phyloP scores from a whole-genome alignment of 2,113 vertebrate species.

The Platycercus adscitus region DNA sequence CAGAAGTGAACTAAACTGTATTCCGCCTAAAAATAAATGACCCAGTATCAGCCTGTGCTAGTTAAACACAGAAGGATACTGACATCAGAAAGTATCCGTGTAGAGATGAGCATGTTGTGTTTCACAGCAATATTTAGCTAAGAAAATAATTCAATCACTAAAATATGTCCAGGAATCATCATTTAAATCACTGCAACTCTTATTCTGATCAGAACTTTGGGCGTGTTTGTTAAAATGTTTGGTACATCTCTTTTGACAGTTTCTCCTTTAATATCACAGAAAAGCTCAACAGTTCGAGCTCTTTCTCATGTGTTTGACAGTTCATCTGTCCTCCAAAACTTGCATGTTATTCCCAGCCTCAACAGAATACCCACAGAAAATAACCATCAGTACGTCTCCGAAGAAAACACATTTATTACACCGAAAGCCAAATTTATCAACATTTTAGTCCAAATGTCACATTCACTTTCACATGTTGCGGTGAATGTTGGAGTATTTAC shows the following conservation, averaged over 20 bases:
- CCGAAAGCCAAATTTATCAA: not conserved
- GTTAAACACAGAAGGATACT: not conserved
- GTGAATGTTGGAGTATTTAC: not conserved
- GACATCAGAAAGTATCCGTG: not conserved
- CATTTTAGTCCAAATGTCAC: accelerated
- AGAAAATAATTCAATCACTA: accelerated
- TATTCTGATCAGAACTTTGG: not conserved
- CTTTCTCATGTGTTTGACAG: not conserved
- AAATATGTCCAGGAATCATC: not conserved
- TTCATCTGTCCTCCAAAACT: not conserved
- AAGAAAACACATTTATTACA: not conserved
- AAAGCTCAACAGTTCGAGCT: not conserved
- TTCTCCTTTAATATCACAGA: not conserved
- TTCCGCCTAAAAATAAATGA: conserved; percentile 42
- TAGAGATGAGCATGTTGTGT: not conserved
- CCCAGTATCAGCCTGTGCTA: conserved; percentile 11
- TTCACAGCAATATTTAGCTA: not conserved
- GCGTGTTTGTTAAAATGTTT: not conserved
- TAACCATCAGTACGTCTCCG: accelerated
- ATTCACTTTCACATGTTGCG: not conserved
- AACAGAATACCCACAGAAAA: not conserved
- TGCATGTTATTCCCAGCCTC: not conserved
- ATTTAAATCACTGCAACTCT: not conserved
- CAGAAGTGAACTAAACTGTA: not conserved
- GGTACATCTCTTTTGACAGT: not conserved